Conservation (phyloP, 2,797 vertebrate genomes). For the Mus spretus region DNA sequence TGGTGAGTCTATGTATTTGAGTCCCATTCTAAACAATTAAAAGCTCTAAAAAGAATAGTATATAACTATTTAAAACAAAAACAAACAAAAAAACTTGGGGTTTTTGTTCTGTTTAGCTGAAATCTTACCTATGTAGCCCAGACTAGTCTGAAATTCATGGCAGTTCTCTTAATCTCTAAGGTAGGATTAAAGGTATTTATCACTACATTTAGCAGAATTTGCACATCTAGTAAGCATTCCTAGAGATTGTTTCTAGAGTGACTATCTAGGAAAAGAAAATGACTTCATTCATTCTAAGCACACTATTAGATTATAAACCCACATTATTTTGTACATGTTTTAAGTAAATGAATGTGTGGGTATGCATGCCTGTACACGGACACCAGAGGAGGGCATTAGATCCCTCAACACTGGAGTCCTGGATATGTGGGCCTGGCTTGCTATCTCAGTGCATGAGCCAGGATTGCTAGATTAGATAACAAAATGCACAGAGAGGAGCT, state of each 20-base stretch:
- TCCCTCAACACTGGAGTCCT: not conserved
- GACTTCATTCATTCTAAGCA: not conserved
- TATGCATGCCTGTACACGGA: not conserved
- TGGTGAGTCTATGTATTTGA: not conserved
- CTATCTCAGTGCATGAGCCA: not conserved
- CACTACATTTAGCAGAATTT: not conserved
- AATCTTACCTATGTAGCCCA: not conserved
- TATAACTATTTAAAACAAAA: not conserved
- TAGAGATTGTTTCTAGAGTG: not conserved
- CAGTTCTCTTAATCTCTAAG: not conserved
- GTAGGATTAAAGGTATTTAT: too few species aligned
- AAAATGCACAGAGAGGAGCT: not conserved
- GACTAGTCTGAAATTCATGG: not conserved
- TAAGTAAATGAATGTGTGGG: not conserved
- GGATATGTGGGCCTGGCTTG: not conserved
- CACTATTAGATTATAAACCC: constrained; percentile 40
- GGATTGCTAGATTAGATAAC: constrained; percentile 8
- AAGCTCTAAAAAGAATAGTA: constrained; percentile 22
- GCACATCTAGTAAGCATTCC: constrained; percentile 3
- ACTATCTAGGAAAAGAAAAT: not conserved
- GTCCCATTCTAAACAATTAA: not conserved
- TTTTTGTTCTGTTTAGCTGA: not conserved
- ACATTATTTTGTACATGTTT: not conserved
- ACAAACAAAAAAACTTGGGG: not conserved
- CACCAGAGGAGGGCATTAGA: not conserved